Evolutionary conservation across 2,888 invertebrate species (phyloP).

Genomic region (Alloscopus bannaensis): DNA sequence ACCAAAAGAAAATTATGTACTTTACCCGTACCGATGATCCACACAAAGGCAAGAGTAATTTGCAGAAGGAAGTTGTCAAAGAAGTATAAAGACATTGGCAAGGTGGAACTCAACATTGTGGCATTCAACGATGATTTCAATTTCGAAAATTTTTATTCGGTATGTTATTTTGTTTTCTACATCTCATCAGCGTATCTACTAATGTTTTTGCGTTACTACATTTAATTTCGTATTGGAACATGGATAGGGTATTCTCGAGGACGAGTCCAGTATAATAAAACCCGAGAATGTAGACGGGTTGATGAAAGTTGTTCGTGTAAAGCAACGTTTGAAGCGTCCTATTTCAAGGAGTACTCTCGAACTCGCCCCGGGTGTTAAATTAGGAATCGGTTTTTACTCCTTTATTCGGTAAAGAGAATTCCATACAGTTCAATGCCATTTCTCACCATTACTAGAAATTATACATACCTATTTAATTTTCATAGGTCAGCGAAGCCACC

Average conservation of each 20-base stretch:
- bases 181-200: not conserved
- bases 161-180: slow-evolving; percentile 15
- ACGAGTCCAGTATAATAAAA: slow-evolving; percentile 48
- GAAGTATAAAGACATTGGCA: slow-evolving; percentile 70
- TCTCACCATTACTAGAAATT: not conserved
- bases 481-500: slow-evolving; percentile 59
- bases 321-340: slow-evolving; percentile 64
- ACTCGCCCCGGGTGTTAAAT: slow-evolving; percentile 61
- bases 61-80: slow-evolving; percentile 57
- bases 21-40: slow-evolving; percentile 70
- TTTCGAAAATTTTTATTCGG: slow-evolving; percentile 58
- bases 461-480: slow-evolving; percentile 2
- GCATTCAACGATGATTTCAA: slow-evolving; percentile 67
- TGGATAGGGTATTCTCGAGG: slow-evolving; percentile 51
- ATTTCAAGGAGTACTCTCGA: slow-evolving; percentile 61
- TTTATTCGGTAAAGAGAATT: slow-evolving; percentile 59
- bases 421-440: not conserved
- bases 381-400: slow-evolving; percentile 70
- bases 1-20: slow-evolving; percentile 67
- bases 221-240: not conserved
- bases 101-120: slow-evolving; percentile 66
- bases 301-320: slow-evolving; percentile 66
- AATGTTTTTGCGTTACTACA: slow-evolving; percentile 11
- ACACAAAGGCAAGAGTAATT: slow-evolving; percentile 52
- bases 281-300: slow-evolving; percentile 57